Evolutionary conservation across 2,113 vertebrate species (phyloP).

Genomic region (Thermophis baileyi): DNA sequence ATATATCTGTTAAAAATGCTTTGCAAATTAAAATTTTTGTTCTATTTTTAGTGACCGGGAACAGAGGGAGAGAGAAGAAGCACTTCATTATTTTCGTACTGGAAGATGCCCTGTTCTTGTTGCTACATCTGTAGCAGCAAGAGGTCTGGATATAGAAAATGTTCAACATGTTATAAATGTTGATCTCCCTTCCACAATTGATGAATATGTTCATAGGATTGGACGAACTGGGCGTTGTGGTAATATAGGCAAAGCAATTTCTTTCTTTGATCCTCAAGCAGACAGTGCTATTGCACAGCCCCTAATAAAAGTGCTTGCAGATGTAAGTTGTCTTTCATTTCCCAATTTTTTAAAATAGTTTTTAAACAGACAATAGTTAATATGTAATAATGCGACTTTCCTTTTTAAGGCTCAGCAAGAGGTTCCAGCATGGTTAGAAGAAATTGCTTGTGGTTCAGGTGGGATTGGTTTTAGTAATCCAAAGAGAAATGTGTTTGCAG

Average conservation of each 20-base stretch:
- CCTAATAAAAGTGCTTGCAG: constrained; percentile 83
- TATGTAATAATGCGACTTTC: neutral
- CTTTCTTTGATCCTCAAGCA: constrained; percentile 78
- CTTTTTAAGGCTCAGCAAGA: constrained; percentile 85
- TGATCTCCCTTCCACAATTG: constrained; percentile 85
- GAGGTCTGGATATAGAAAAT: constrained; percentile 91
- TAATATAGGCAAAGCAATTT: constrained; percentile 84
- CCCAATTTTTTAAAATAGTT: neutral
- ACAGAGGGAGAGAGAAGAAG: constrained; percentile 85
- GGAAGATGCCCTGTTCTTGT: constrained; percentile 87
- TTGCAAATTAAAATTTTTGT: neutral
- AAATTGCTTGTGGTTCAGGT: constrained; percentile 71
- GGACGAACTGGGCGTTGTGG: constrained; percentile 94
- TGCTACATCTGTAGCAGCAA: constrained; percentile 91
- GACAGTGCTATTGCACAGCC: constrained; percentile 76
- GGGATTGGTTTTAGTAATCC: constrained; percentile 49
- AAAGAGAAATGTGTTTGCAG: constrained; percentile 60
- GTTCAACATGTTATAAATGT: constrained; percentile 94
- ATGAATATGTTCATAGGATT: constrained; percentile 94
- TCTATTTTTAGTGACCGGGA: constrained; percentile 80
- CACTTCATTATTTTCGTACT: constrained; percentile 82
- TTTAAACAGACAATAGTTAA: neutral
- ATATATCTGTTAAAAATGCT: neutral
- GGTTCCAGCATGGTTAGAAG: constrained; percentile 88
- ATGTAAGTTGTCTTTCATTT: constrained; percentile 71